Conservation (phyloP, 2,797 vertebrate genomes). For the Spheniscus humboldti region DNA sequence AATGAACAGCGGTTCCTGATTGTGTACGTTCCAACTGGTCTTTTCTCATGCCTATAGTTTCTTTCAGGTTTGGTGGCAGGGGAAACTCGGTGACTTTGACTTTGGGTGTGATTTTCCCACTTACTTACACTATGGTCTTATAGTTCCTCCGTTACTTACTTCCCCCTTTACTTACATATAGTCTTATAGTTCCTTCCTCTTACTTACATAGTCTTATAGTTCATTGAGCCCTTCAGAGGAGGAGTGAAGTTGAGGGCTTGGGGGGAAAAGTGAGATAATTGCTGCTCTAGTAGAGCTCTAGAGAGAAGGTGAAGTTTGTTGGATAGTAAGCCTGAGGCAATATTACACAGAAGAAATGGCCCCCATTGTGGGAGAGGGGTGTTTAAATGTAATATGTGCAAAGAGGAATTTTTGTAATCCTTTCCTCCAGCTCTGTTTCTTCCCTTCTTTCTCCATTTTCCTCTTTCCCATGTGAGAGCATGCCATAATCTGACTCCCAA, state of each 20-base stretch:
- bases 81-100: background rate
- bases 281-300: background rate
- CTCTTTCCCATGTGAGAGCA: background rate
- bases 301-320: background rate
- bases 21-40: background rate
- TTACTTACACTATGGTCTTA: background rate
- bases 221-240: background rate
- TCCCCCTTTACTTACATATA: background rate
- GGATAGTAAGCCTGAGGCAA: background rate
- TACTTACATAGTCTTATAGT: too few relatives aligned
- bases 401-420: background rate
- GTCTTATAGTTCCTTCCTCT: background rate
- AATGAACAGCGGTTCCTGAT: background rate
- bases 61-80: background rate
- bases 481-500: background rate
- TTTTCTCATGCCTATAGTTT: background rate
- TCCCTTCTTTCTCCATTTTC: background rate
- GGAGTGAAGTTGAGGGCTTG: background rate
- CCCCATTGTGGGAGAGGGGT: background rate
- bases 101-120: background rate
- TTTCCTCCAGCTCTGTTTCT: background rate
- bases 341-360: background rate
- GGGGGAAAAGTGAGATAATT: background rate
- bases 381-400: background rate
- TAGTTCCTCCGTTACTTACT: background rate